phyloP scores from a whole-genome alignment of 2,797 vertebrate species.

The Calcarius lapponicus region DNA sequence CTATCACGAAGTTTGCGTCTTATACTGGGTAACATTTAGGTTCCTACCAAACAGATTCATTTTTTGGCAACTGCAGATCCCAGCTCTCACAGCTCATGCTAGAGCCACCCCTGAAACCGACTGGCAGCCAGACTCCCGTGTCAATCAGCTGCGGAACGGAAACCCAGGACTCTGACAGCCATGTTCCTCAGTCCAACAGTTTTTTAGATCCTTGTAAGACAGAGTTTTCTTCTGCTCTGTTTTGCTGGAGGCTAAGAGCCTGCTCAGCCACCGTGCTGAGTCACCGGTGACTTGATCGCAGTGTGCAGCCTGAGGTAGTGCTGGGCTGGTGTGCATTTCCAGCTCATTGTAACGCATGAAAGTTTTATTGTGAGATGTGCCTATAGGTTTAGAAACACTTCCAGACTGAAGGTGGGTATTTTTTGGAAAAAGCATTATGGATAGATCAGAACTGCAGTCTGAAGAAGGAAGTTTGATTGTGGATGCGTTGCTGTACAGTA shows the following conservation, averaged over 20 bases:
- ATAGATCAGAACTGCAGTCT: neutral
- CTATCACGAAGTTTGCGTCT: neutral
- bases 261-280: neutral
- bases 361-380: fast-evolving
- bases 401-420: neutral
- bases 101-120: neutral
- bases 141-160: neutral
- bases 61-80: neutral
- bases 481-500: neutral
- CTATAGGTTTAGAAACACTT: neutral
- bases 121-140: neutral
- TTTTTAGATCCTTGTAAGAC: neutral
- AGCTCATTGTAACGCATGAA: fast-evolving
- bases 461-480: neutral
- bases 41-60: neutral
- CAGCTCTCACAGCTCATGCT: neutral
- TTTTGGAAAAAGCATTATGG: neutral
- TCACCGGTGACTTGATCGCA: neutral
- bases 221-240: neutral
- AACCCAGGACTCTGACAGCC: neutral
- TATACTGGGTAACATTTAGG: neutral
- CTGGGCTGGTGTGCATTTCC: neutral
- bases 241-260: neutral
- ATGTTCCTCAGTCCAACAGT: neutral
- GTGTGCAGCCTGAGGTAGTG: fast-evolving